Evolutionary conservation across 2,888 invertebrate species (phyloP), one percentile per base, ranked within the genome.

Genomic region (Charanyca ferruginea): DNA sequence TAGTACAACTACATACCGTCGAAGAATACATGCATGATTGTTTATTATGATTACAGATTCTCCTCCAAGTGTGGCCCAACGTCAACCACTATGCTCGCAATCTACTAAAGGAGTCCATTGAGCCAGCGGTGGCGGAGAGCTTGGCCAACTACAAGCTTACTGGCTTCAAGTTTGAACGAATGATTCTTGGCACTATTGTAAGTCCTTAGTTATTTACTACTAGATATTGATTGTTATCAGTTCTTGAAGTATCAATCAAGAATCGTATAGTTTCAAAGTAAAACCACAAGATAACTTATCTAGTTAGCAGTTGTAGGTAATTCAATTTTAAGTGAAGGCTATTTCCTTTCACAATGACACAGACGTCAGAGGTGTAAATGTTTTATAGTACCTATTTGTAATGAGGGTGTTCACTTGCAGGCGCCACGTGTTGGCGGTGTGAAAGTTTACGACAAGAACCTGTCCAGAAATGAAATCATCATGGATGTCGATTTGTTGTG

Each of bases 401-500:
- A 68, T 18, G 8, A 69, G 28, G 9, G 47, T 51, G 25, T 79
- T 78, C 69, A 77, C 71, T 96, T 96, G 16, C 92, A 98, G 98
- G 99, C 99, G 23, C 98, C 99, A 7, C 97, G 99, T 79, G 97
- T 99, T 84, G 98, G 99, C 66, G 99, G 99, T 55, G 97, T 99
- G 3, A 99, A 99, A 96, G 99, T 99, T 11, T 99, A 99, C 91
- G 99, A 99, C 83, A 98, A 98, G 91, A 98, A 99, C 91, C 97
- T 98, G 32, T 97, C 98, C 28, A 96, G 99, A 89, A 96, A 98
- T 96, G 99, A 99, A 96, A 99, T 99, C 83, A 98, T 99, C 84
- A 97, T 99, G 97, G 99, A 99, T 92, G 95, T 99, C 83, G 99
- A 99, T 94, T 95, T 99, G 69, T 98, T 98, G 98, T 98, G 92